phyloP scores from a whole-genome alignment of 1,140 invertebrate species.

The Bombus pascuorum region DNA sequence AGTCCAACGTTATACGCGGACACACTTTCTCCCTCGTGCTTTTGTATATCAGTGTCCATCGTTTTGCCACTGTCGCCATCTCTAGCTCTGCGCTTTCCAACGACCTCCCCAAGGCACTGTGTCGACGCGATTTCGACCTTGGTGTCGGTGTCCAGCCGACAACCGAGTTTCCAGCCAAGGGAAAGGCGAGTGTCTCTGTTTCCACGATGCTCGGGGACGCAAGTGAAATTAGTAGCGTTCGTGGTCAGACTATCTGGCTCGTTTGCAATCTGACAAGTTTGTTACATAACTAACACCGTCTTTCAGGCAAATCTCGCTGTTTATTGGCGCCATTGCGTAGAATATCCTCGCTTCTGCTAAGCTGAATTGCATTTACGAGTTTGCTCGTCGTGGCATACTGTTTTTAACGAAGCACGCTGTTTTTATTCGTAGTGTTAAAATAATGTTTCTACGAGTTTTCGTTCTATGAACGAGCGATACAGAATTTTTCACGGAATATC shows the following conservation, averaged over 20 bases:
- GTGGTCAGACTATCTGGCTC: not conserved
- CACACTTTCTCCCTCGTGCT: conserved; percentile 20
- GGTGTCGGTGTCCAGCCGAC: not conserved
- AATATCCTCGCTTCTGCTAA: too few relatives aligned
- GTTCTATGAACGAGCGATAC: too few relatives aligned
- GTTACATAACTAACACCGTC: not conserved
- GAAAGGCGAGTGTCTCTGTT: not conserved
- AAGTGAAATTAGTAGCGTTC: conserved; percentile 9
- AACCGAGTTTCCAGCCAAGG: not conserved
- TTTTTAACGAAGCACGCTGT: too few relatives aligned
- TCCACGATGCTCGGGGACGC: not conserved
- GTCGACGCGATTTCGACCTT: conserved; percentile 7
- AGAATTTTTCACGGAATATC: too few relatives aligned
- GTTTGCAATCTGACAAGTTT: not conserved
- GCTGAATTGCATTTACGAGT: too few relatives aligned
- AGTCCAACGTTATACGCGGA: not conserved
- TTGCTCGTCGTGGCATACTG: too few relatives aligned
- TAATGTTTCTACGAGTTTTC: too few relatives aligned
- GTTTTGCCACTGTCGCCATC: too few relatives aligned
- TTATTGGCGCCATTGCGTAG: too few relatives aligned
- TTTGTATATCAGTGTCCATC: conserved; percentile 3
- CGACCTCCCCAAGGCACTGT: not conserved
- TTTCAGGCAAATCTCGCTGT: too few relatives aligned
- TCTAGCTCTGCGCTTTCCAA: not conserved
- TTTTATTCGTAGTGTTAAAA: too few relatives aligned